Percentiles rank a stretch among this genome's conserved stretches.
These are phyloP conservation scores for Lochmaea crataegi DNA, from an alignment of 2,888 invertebrate genomes.

Conservation along the genomic window DNA sequence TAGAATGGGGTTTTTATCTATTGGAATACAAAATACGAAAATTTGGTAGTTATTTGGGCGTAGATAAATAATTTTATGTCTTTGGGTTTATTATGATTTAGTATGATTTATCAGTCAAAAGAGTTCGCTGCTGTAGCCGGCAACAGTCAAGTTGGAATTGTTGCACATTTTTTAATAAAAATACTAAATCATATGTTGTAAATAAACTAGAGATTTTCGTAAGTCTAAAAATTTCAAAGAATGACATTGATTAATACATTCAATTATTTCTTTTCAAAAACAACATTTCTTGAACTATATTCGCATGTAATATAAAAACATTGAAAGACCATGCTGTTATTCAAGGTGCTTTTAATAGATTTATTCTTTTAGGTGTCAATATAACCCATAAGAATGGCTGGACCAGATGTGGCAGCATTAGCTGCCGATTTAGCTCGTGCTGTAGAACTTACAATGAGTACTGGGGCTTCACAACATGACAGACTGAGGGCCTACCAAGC, in stretches of 20 bases:
- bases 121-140: constrained; percentile 52
- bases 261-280: not conserved
- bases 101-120: constrained; percentile 23
- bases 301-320: constrained; percentile 29
- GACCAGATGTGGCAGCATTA: constrained; percentile 74
- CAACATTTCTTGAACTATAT: constrained; percentile 3
- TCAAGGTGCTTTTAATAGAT: constrained; percentile 41
- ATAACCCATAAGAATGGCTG: constrained; percentile 61
- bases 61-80: no score
- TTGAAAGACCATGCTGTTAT: constrained; percentile 41
- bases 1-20: no score
- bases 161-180: constrained; percentile 50
- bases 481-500: constrained; percentile 86
- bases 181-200: constrained; percentile 49
- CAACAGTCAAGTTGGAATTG: constrained; percentile 52
- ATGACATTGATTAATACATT: constrained; percentile 1
- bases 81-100: not conserved
- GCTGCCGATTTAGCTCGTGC: constrained; percentile 84
- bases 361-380: constrained; percentile 30
- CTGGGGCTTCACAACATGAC: constrained; percentile 79
- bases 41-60: no score
- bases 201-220: constrained; percentile 32
- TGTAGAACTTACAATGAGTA: constrained; percentile 85
- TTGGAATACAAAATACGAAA: no score
- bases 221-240: constrained; percentile 19